Evolutionary conservation across 2,113 vertebrate species (phyloP), one percentile per base, ranked within the genome.

Genomic region (Bombycilla garrulus): DNA sequence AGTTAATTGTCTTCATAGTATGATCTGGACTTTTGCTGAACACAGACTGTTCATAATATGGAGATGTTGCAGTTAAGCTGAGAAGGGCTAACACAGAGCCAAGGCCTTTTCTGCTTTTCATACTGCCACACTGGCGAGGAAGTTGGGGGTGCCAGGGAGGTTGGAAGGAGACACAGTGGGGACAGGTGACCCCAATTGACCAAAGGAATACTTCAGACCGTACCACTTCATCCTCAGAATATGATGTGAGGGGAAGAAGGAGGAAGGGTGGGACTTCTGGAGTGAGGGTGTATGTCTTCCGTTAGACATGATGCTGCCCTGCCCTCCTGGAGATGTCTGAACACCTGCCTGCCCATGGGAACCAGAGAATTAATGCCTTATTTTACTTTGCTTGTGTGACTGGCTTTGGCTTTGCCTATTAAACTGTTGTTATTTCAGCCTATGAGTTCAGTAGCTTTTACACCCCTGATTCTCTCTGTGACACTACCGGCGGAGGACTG

Each of bases 221-320:
- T 44, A 26, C 28, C 3, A 23, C 3, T 2, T 26, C 53, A 77
- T 35, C 3, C 26, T 77, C 62, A 36, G 38, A 44, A 45, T 12
- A 33, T 10, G 26, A 44, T 51, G 6, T 31, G 6, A 6, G 2
- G 25, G 22, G 15, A 51, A 36, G 31, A 51, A 51, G 15, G 21
- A 36, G 21, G 26, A 77, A 67, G 45, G 17, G 5, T 35, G 72
- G 13, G 36, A 44, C 11, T 9, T 51, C 44, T 60, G 26, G 26
- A 44, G 18, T 7, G 12, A 31, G 33, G 36, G 18, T 0, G 0
- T 28, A 51, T 51, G 14, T 36, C 38, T 36, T 86, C 25, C 3
- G 1, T 24, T 18, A 14, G 2, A 2, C 1, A 4, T 51, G 53
- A 44, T 44, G 33, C 1, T 3, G 12, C 11, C 25, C 36, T 35